Base-by-base conservation (phyloP, 2,113 vertebrate species). In the Odobenus rosmarus region DNA sequence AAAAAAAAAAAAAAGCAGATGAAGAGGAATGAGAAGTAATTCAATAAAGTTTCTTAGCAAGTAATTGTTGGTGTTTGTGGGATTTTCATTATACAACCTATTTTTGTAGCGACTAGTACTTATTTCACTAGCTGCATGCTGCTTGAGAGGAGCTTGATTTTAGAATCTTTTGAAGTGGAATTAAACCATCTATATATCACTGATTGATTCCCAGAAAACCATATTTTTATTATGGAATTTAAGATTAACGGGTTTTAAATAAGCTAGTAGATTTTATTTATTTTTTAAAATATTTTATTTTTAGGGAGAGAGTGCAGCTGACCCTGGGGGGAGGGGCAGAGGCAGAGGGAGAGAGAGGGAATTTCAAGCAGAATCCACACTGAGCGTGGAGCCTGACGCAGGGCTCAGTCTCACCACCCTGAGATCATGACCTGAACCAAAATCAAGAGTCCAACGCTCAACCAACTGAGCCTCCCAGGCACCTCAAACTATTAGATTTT, bases 211-310 rank as follows among this genome's bases (percentile, higher is more conserved):
- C 62, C 24, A 80, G 82, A 74, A 81, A 93, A 85, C 3, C 16
- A 1, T 61, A 77, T 93, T 95, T 95, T 95, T 88, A 93, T 83
- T 72, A 36, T 90, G 69, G 72, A 24, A 36, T 85, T 97, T 82
- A 64, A 77, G 86, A 90, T 57, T 88, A 80, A 55, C 13, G 88
- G 28, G 46, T 80, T 72, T 72, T 57, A 87, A 88, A 42, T 67
- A 51, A 76, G 33, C 55, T 82, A 82, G 31, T 51, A 79, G 46
- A 64, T 81, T 87, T 92, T 76, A 71, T 67, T 16, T 33, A n/a
- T n/a, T 67, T 67, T n/a, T n/a, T n/a, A 67, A 33, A 67, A n/a
- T 67, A 18, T 67, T 67, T n/a, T 18, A 33, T 33, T 67, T n/a
- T 69, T n/a, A 69, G 64, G 19, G 55, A n/a, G 31, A 7, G 64